Evolutionary conservation across 2,888 invertebrate species (phyloP).

Genomic region (Dendrolimus houi): DNA sequence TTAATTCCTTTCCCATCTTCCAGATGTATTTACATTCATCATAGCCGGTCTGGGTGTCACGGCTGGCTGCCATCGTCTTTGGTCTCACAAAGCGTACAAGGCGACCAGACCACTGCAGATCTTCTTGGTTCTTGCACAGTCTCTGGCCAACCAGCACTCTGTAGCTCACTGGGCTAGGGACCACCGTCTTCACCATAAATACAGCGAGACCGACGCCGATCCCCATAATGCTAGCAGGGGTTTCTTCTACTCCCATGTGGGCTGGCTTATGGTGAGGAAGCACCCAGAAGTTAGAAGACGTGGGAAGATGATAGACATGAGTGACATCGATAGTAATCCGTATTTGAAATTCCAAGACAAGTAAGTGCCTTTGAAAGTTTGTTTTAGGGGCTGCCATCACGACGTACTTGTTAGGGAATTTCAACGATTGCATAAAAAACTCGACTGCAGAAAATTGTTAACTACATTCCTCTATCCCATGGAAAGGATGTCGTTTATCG

Average conservation of each 20-base stretch:
- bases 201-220: slow-evolving; percentile 17
- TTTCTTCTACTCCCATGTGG: slow-evolving; percentile 88
- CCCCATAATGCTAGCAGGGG: slow-evolving; percentile 85
- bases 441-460: too few species aligned
- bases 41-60: slow-evolving; percentile 2
- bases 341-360: slow-evolving; percentile 81
- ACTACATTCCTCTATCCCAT: too few species aligned
- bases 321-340: slow-evolving; percentile 81
- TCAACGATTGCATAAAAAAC: too few species aligned
- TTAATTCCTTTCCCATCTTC: not conserved
- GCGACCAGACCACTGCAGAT: slow-evolving; percentile 8
- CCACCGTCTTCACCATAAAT: slow-evolving; percentile 11
- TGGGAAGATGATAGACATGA: slow-evolving; percentile 80
- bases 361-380: slow-evolving; percentile 32
- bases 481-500: too few species aligned
- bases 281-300: slow-evolving; percentile 82
- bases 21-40: slow-evolving; percentile 3
- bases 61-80: slow-evolving; percentile 8
- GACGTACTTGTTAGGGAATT: too few species aligned
- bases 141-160: slow-evolving; percentile 5
- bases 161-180: slow-evolving; percentile 5
- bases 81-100: slow-evolving; percentile 7
- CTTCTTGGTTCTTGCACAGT: slow-evolving; percentile 6
- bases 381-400: too few species aligned
- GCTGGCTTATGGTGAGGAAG: slow-evolving; percentile 85